Percentiles rank a stretch among this genome's conserved stretches.
These are phyloP conservation scores for Dipodomys spectabilis DNA, from an alignment of 2,113 vertebrate species.

Conservation along the genomic window DNA sequence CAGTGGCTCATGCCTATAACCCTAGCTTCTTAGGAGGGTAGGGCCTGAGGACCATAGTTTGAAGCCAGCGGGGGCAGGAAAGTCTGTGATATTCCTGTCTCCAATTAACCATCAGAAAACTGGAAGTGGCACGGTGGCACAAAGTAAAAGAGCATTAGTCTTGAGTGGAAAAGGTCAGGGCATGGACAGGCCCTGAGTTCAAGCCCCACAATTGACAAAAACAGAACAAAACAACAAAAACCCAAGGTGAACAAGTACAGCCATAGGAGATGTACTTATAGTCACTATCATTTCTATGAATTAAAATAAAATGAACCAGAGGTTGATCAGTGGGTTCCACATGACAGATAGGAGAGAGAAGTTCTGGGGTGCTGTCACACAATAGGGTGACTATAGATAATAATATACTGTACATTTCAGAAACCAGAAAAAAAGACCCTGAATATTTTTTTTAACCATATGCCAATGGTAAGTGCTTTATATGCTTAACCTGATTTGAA, in stretches of 20 bases:
- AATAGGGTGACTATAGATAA: background rate
- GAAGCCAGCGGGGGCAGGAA: no score
- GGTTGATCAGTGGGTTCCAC: background rate
- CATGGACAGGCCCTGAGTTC: background rate
- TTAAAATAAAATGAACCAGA: background rate
- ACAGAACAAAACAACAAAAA: background rate
- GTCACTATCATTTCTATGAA: background rate
- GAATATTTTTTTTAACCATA: background rate
- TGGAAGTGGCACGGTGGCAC: no score
- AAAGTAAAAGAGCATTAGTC: no score
- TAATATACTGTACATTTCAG: background rate
- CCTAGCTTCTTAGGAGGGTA: no score
- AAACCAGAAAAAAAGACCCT: background rate
- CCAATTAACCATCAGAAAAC: no score
- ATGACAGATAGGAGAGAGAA: no score
- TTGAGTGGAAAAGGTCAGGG: no score
- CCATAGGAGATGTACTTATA: accelerated
- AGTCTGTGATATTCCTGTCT: no score
- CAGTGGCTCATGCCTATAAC: no score
- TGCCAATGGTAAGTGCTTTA: background rate
- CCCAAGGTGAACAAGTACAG: background rate
- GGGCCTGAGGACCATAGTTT: no score
- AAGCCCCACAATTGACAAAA: background rate
- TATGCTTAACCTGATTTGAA: background rate
- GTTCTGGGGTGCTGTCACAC: background rate